phyloP scores from a whole-genome alignment of 2,797 vertebrate genomes.

The Cuculus canorus region DNA sequence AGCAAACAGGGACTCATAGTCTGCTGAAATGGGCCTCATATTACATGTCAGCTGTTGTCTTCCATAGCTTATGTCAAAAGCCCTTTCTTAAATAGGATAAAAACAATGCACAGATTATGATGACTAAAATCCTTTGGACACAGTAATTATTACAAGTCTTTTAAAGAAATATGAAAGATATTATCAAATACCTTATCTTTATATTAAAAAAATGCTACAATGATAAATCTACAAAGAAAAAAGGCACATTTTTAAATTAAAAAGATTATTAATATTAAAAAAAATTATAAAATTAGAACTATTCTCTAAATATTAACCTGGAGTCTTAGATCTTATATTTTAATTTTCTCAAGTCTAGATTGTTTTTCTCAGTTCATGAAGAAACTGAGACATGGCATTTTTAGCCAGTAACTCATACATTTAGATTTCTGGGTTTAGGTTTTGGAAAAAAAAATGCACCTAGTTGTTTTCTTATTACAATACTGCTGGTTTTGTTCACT shows the following conservation, averaged over 20 bases:
- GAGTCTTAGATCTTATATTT: neutral
- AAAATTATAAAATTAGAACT: neutral
- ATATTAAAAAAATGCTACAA: neutral
- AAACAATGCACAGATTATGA: neutral
- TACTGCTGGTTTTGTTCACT: constrained; percentile 82
- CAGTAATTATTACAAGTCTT: neutral
- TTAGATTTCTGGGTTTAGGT: constrained; percentile 78
- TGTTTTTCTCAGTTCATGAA: constrained; percentile 53
- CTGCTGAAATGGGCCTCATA: neutral
- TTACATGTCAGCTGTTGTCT: neutral
- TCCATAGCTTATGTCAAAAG: neutral
- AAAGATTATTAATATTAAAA: neutral
- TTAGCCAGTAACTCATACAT: constrained; percentile 76
- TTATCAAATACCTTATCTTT: neutral
- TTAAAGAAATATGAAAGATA: neutral
- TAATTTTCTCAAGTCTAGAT: constrained; percentile 51
- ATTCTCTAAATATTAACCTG: constrained; percentile 28
- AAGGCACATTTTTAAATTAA: neutral
- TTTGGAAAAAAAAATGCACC: constrained; percentile 81
- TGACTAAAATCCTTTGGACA: neutral
- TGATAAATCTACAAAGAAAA: neutral
- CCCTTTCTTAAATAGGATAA: neutral
- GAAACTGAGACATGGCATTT: constrained; percentile 73
- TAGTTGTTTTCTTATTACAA: constrained; percentile 85
- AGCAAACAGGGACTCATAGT: neutral